Percentiles rank a stretch among this genome's conserved stretches.
Evolutionary conservation across 1,140 invertebrate genomes (phyloP).

Genomic region (Samia ricini): DNA sequence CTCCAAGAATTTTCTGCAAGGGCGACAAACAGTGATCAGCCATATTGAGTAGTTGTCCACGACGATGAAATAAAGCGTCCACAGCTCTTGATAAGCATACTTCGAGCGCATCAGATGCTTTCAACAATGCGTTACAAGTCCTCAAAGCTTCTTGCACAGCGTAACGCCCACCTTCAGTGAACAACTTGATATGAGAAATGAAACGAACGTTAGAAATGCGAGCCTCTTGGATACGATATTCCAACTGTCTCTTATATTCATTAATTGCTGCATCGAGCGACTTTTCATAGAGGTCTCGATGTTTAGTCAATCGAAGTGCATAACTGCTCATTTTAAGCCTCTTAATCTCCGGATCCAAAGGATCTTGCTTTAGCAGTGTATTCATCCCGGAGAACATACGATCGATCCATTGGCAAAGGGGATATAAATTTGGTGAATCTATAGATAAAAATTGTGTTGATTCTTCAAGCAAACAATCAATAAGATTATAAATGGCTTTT

Average conservation of each 20-base stretch:
- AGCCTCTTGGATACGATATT: constrained; percentile 40
- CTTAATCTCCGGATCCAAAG: constrained; percentile 41
- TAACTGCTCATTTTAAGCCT: constrained; percentile 61
- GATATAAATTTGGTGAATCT: constrained; percentile 52
- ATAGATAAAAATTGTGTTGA: constrained; percentile 37
- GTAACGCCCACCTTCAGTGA: constrained; percentile 51
- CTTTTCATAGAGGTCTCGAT: constrained; percentile 43
- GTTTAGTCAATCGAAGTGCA: constrained; percentile 38
- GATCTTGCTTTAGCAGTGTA: constrained; percentile 24
- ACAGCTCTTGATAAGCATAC: constrained; percentile 26
- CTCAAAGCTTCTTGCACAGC: constrained; percentile 41
- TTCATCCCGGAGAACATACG: constrained; percentile 40
- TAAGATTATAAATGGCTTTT: constrained; percentile 42
- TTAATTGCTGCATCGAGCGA: constrained; percentile 38
- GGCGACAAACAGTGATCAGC: constrained; percentile 46
- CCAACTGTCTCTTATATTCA: constrained; percentile 36
- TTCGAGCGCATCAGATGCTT: constrained; percentile 45
- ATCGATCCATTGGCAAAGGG: constrained; percentile 39
- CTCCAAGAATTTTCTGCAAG: constrained; percentile 35
- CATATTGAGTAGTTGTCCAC: constrained; percentile 33
- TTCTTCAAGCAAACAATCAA: constrained; percentile 38
- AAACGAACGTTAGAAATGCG: constrained; percentile 50
- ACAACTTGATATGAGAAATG: constrained; percentile 46
- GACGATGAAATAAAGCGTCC: constrained; percentile 41
- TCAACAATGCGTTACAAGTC: constrained; percentile 33